phyloP scores from a whole-genome alignment of 2,888 invertebrate species.

The Alloscopus bannaensis region DNA sequence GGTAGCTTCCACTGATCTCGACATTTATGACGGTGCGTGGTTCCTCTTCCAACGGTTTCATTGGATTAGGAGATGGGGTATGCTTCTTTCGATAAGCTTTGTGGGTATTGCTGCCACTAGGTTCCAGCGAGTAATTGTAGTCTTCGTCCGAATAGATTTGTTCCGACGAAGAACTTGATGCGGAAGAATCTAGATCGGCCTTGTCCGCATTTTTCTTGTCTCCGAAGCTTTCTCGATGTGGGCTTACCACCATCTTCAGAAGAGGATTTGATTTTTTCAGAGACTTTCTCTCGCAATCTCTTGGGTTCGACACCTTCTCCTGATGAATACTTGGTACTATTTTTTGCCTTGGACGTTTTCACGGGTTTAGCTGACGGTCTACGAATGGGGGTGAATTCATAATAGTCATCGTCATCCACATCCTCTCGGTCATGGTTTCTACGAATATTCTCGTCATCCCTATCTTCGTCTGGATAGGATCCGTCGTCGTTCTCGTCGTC shows the following conservation, averaged over 20 bases:
- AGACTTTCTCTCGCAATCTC: conserved; percentile 43
- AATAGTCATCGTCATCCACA: too few relatives aligned
- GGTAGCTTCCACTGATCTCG: conserved; percentile 54
- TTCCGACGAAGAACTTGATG: not conserved
- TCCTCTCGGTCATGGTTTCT: too few relatives aligned
- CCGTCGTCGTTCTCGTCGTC: too few relatives aligned
- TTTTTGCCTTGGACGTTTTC: not conserved
- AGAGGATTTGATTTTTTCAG: conserved; percentile 51
- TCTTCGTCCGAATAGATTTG: conserved; percentile 26
- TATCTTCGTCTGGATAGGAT: too few relatives aligned
- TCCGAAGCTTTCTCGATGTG: conserved; percentile 27
- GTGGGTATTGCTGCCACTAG: conserved; percentile 44
- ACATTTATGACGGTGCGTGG: conserved; percentile 49
- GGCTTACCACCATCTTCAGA: conserved; percentile 34
- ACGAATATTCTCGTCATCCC: too few relatives aligned
- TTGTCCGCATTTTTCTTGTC: conserved; percentile 25
- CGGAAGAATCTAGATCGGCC: not conserved
- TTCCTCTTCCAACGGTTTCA: conserved; percentile 24
- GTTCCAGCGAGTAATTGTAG: conserved; percentile 42
- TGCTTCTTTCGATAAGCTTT: conserved; percentile 24
- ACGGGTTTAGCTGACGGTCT: not conserved
- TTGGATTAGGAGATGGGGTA: conserved; percentile 11
- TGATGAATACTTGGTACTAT: conserved; percentile 25
- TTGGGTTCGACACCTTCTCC: conserved; percentile 29
- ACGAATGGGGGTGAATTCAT: too few relatives aligned